A percentile compares a stretch with the other conserved stretches of the same genome.
Evolutionary conservation across 2,888 invertebrate genomes (phyloP).

Genomic region (Drosophila acutilabella): DNA sequence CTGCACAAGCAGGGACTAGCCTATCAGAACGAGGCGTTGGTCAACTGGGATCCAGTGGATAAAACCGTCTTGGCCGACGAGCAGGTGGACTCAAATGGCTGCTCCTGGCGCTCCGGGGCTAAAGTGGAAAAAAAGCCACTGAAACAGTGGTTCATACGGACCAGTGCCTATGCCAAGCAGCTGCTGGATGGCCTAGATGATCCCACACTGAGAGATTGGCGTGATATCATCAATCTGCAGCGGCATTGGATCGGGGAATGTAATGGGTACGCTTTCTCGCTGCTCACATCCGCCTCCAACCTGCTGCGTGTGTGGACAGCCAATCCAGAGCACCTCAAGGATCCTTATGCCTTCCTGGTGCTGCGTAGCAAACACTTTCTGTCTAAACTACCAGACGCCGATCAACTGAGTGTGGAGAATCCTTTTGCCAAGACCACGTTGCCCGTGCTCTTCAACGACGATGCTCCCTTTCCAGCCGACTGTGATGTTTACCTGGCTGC

Average conservation of each 20-base stretch:
- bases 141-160: constrained; percentile 97
- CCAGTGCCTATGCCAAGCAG: constrained; percentile 92
- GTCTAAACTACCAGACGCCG: constrained; percentile 82
- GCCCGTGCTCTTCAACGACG: constrained; percentile 89
- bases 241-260: constrained; percentile 96
- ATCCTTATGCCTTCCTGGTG: constrained; percentile 89
- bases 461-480: constrained; percentile 87
- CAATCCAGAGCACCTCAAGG: constrained; percentile 90
- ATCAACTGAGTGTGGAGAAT: constrained; percentile 87
- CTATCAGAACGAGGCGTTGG: constrained; percentile 94
- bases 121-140: constrained; percentile 94
- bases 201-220: constrained; percentile 91
- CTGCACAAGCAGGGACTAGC: constrained; percentile 93
- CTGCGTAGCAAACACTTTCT: constrained; percentile 87
- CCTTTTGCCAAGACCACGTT: constrained; percentile 89
- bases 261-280: constrained; percentile 90
- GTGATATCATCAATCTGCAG: constrained; percentile 93
- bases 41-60: constrained; percentile 99
- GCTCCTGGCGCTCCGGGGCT: constrained; percentile 98
- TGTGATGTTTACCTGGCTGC: constrained; percentile 91
- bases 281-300: constrained; percentile 84
- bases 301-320: constrained; percentile 88
- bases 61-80: constrained; percentile 98
- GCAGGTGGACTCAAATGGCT: constrained; percentile 96
- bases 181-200: constrained; percentile 90